phyloP scores from a whole-genome alignment of 1,140 invertebrate genomes.

The Thalassaphorura encarpata region DNA sequence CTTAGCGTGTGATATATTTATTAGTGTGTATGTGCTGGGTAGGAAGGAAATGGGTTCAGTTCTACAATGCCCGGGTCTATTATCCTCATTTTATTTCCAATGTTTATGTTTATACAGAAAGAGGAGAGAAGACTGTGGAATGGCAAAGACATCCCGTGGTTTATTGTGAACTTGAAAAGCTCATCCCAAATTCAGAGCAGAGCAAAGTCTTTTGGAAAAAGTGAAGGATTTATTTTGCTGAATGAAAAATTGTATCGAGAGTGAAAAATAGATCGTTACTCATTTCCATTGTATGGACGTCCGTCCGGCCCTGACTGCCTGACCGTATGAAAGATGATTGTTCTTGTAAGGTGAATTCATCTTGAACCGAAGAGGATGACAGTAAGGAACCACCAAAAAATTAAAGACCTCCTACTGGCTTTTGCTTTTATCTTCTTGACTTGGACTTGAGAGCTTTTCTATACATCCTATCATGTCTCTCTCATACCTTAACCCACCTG shows the following conservation, averaged over 20 bases:
- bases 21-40: too few species aligned
- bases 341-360: slow-evolving; percentile 22
- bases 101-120: neutral
- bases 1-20: too few species aligned
- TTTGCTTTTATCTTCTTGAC: slow-evolving; percentile 15
- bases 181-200: too few species aligned
- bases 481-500: too few species aligned
- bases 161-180: neutral
- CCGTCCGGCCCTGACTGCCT: neutral
- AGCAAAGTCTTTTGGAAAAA: neutral
- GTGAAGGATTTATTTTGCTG: slow-evolving; percentile 12
- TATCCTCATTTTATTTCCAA: neutral
- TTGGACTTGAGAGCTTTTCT: too few species aligned
- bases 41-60: too few species aligned
- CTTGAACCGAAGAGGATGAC: slow-evolving; percentile 23
- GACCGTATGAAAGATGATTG: slow-evolving; percentile 22
- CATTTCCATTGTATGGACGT: slow-evolving; percentile 4
- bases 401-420: slow-evolving; percentile 33
- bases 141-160: neutral
- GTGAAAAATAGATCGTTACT: slow-evolving; percentile 30
- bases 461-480: too few species aligned
- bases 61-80: too few species aligned
- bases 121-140: neutral
- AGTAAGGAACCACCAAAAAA: slow-evolving; percentile 32
- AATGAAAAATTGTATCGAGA: slow-evolving; percentile 9